Evolutionary conservation across 2,797 vertebrate species (phyloP).

Genomic region (Bufotes viridis): DNA sequence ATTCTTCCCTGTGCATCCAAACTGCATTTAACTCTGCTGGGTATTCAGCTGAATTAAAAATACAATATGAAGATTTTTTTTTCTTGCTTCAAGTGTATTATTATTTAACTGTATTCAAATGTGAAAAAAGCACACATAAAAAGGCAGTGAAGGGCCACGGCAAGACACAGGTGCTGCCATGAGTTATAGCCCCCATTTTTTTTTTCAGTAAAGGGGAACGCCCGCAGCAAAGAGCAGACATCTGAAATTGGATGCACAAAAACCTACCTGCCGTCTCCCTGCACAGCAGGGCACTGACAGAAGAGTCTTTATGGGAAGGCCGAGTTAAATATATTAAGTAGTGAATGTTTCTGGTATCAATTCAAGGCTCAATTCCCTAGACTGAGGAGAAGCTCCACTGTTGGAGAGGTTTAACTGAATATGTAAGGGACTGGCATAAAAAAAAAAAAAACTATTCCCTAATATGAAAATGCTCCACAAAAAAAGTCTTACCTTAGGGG

Average conservation of each 20-base stretch:
- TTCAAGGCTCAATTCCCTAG: constrained; percentile 16
- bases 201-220: not conserved
- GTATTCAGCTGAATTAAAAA: constrained; percentile 80
- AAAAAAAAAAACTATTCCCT: too few species aligned
- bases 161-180: constrained; percentile 1
- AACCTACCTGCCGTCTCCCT: not conserved
- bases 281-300: constrained; percentile 21
- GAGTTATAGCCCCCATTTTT: not conserved
- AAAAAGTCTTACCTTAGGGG: too few species aligned
- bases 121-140: constrained; percentile 65
- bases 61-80: constrained; percentile 73
- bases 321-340: constrained; percentile 15
- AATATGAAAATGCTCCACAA: too few species aligned
- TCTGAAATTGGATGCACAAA: not conserved
- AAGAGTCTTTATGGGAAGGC: constrained; percentile 15
- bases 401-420: not conserved
- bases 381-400: not conserved
- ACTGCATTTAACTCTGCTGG: constrained; percentile 86
- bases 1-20: constrained; percentile 94
- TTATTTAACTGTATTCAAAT: constrained; percentile 74
- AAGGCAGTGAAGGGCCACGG: not conserved
- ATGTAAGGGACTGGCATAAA: not conserved
- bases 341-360: constrained; percentile 22
- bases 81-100: constrained; percentile 68
- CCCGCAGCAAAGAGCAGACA: not conserved